A percentile compares a stretch with the other conserved stretches of the same genome.
Conservation (phyloP, 2,888 invertebrate genomes). For the Caenorhabditis panamensis region DNA sequence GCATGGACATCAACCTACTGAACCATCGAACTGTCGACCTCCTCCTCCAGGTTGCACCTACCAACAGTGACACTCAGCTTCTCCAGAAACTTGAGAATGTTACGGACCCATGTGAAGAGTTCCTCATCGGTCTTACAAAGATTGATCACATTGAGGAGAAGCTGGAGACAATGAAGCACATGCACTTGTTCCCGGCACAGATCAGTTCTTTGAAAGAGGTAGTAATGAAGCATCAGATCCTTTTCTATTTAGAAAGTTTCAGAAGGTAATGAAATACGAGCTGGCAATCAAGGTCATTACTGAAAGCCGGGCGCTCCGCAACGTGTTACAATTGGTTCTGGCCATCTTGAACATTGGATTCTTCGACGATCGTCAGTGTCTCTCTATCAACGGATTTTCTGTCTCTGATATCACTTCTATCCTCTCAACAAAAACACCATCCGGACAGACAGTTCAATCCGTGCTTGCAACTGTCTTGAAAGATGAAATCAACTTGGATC, state of each 20-base stretch:
- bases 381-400: slow-evolving; percentile 50
- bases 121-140: slow-evolving; percentile 68
- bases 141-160: slow-evolving; percentile 78
- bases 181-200: slow-evolving; percentile 66
- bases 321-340: slow-evolving; percentile 56
- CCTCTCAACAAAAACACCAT: slow-evolving; percentile 23
- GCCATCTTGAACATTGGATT: slow-evolving; percentile 56
- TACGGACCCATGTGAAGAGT: slow-evolving; percentile 52
- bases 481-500: slow-evolving; percentile 70
- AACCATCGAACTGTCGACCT: slow-evolving; percentile 32
- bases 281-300: slow-evolving; percentile 24
- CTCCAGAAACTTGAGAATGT: slow-evolving; percentile 46
- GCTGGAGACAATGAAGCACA: slow-evolving; percentile 72
- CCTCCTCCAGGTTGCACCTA: slow-evolving; percentile 56
- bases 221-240: neutral
- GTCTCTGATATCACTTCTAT: slow-evolving; percentile 24
- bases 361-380: slow-evolving; percentile 55
- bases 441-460: slow-evolving; percentile 43
- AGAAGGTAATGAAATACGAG: slow-evolving; percentile 41
- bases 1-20: slow-evolving; percentile 62
- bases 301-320: slow-evolving; percentile 62
- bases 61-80: slow-evolving; percentile 57
- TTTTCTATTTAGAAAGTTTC: slow-evolving; percentile 22
- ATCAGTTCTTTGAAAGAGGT: slow-evolving; percentile 29
- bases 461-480: slow-evolving; percentile 53